Evolutionary conservation across 2,113 vertebrate genomes (phyloP).

Genomic region (Petromus typicus): DNA sequence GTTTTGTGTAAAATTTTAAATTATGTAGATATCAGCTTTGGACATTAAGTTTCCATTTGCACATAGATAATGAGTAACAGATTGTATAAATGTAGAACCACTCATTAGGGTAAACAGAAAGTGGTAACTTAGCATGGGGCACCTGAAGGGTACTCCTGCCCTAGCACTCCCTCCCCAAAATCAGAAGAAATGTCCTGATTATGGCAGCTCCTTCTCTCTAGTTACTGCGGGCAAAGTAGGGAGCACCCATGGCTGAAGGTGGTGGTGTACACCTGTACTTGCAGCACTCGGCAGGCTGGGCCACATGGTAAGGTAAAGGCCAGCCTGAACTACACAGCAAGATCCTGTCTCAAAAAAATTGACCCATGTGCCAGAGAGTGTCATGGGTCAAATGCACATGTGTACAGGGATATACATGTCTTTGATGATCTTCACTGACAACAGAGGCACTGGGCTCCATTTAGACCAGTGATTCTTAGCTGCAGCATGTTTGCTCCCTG

Average conservation of each 20-base stretch:
- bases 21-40: constrained; percentile 7
- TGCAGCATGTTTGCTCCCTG: neutral
- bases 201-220: neutral
- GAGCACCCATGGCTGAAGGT: neutral
- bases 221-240: neutral
- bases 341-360: neutral
- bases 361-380: neutral
- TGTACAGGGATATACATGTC: no score
- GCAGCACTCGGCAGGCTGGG: neutral
- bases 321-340: neutral
- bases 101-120: neutral
- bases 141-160: neutral
- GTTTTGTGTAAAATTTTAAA: constrained; percentile 6
- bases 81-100: neutral
- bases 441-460: neutral
- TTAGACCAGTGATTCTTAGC: neutral
- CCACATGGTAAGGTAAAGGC: no score
- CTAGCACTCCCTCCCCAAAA: neutral
- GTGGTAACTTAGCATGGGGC: neutral
- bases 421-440: neutral
- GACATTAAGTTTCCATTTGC: neutral
- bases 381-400: neutral
- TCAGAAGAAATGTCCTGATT: neutral
- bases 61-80: neutral
- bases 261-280: neutral